Conservation (phyloP, 2,797 vertebrate genomes). For the Nothura maculosa region DNA sequence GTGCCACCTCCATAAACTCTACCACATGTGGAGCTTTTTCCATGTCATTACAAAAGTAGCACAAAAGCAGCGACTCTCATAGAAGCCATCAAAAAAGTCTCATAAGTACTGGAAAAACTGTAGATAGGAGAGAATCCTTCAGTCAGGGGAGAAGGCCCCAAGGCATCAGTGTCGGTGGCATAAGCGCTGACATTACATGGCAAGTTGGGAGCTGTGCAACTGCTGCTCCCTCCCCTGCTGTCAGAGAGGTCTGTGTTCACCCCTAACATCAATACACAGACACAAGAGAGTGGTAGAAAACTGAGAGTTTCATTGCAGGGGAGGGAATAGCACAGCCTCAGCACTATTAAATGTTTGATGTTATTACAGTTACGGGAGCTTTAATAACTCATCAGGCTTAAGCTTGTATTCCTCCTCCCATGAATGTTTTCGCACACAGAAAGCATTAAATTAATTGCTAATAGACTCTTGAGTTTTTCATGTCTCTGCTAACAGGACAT, state of each 20-base stretch:
- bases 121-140: not conserved
- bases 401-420: not conserved
- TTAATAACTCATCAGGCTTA: not conserved
- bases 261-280: not conserved
- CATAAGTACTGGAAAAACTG: not conserved
- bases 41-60: not conserved
- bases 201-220: rapidly evolving
- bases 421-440: not conserved
- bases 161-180: not conserved
- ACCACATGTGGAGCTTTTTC: no score
- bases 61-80: not conserved
- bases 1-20: no score
- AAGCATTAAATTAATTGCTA: not conserved
- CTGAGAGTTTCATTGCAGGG: not conserved
- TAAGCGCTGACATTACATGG: rapidly evolving
- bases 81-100: not conserved
- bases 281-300: not conserved
- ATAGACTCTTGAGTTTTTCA: not conserved
- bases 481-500: not conserved
- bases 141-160: not conserved
- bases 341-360: not conserved
- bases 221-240: not conserved
- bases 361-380: not conserved
- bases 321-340: not conserved
- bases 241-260: not conserved